Evolutionary conservation across 2,888 invertebrate species (phyloP), one percentile per base, ranked within the genome.

Genomic region (Syrphus vitripennis): DNA sequence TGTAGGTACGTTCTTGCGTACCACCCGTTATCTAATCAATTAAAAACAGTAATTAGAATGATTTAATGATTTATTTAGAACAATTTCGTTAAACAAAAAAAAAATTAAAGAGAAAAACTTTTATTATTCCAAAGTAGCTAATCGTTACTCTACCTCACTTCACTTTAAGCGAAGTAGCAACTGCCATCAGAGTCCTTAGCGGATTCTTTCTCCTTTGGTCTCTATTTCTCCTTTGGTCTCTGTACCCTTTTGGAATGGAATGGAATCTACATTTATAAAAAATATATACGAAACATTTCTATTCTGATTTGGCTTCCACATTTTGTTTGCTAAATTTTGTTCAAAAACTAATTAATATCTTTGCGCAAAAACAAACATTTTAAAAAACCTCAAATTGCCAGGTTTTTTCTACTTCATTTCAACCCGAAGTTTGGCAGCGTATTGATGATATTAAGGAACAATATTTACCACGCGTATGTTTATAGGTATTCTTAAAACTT

Each of bases 21-120:
- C 67, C n/a, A 67, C 19, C 31, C 12, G 24, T 70, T 29, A 4
- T 14, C 14, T 19, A 19, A 72, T 19, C 78, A 69, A 53, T 78
- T 78, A 63, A 53, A 57, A 29, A 48, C 61, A 79, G 80, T 71
- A 75, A 80, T 83, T 80, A 83, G 75, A 71, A 80, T 71, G 83
- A 83, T 83, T 83, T 83, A 71, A 80, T 71, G 83, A 83, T 83
- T 83, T 83, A 80, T 80, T 71, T 50, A 42, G 14, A 57, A 40
- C 14, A 10, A 57, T 83, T 53, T 42, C 19, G 26, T 21, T 42
- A 0, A 24, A 26, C 45, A 57, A 53, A 14, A 10, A 57, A 55
- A 29, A 55, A 19, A 29, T n/a, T 31, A 42, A 37, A 19, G 16
- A 31, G 16, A 55, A 26, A 65, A 48, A 26, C 10, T 48, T 63